Evolutionary conservation across 1,140 invertebrate species (phyloP), one percentile per base, ranked within the genome.

Genomic region (Mylabris phalerata): DNA sequence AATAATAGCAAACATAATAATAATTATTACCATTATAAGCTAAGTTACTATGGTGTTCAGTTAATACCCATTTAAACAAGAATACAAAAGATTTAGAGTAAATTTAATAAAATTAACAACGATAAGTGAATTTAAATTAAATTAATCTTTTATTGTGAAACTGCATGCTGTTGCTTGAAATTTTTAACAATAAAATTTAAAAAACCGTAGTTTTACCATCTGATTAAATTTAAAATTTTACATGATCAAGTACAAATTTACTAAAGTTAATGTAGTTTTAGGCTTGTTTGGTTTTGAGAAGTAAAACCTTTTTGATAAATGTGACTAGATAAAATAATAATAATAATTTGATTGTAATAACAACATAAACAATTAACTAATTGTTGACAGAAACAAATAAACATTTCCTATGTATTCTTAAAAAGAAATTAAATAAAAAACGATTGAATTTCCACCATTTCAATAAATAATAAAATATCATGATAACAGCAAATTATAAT

Each of bases 241-340:
- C 38, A 63, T 62, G 59, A 46, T 59, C 47, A 48, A 55, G 61
- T 62, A 62, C 61, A 62, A 62, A 62, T 62, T 59, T 59, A 61
- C 32, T 56, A 48, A 54, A 56, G 56, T 61, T 56, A 55, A 48
- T 51, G 45, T 61, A 61, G 59, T 27, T 56, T 56, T 48, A 61
- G 50, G 46, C 56, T 5, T 7, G 32, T 5, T 32, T 32, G 32
- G 51, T 61, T 48, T 61, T 56, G 48, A 56, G 25, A 45, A 43
- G 32, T 56, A 54, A 54, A 32, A 19, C 19, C 7, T 56, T 56
- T 61, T 54, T 61, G 59, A 49, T 61, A 55, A 61, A 61, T 61
- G 59, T 61, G 54, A 61, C 46, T 61, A 56, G 54, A 48, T 61
- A 50, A 4, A 32, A 32, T 19, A 19, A n/a, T n/a, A n/a, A n/a